These are phyloP conservation scores for Anguilla anguilla DNA, from an alignment of 2,797 vertebrate genomes.

Conservation along the genomic window DNA sequence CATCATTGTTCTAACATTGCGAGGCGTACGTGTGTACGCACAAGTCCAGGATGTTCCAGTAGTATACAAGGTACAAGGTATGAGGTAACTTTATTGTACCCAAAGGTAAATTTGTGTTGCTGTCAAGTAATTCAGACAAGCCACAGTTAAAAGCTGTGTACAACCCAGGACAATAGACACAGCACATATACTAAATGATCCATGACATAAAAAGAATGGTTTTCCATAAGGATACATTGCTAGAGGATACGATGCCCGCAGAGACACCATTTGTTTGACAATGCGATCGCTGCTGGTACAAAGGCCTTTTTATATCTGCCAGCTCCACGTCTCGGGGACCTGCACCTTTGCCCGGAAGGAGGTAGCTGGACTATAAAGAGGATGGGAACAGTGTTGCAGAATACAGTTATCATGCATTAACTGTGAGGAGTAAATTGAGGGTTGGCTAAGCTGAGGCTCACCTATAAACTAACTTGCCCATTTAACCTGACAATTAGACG, in stretches of 20 bases:
- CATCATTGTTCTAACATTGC: background rate
- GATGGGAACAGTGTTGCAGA: background rate
- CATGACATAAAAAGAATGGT: background rate
- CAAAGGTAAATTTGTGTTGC: background rate
- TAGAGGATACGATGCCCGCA: background rate
- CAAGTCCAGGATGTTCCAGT: background rate
- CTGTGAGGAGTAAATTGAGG: too few relatives aligned
- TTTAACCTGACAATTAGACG: too few relatives aligned
- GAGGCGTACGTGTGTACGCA: background rate
- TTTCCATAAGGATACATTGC: background rate
- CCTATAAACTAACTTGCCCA: too few relatives aligned
- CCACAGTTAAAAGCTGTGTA: background rate
- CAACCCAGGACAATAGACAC: background rate
- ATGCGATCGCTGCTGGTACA: background rate
- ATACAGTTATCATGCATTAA: background rate
- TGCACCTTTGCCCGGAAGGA: background rate
- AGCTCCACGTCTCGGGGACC: background rate
- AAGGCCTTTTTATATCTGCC: background rate
- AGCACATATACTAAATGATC: background rate
- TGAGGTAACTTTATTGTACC: too few relatives aligned
- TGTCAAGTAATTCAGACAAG: background rate
- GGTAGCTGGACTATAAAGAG: background rate
- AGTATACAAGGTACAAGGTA: background rate
- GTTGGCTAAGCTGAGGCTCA: too few relatives aligned
- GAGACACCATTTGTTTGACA: background rate